These are phyloP conservation scores for Eilema caniola DNA, from an alignment of 2,888 invertebrate genomes.

Conservation along the genomic window DNA sequence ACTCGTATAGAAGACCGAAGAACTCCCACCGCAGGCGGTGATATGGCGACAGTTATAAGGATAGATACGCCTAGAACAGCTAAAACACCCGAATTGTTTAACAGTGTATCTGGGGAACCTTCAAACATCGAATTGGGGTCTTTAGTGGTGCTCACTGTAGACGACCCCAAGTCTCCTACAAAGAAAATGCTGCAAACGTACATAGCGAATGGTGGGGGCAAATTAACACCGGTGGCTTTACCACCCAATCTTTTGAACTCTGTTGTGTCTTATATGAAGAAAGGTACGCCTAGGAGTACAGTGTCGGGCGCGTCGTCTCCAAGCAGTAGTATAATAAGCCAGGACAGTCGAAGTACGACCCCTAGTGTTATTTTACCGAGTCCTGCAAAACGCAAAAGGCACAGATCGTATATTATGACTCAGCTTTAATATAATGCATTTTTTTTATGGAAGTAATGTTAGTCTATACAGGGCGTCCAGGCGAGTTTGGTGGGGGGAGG, in stretches of 20 bases:
- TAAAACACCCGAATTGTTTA: constrained; percentile 44
- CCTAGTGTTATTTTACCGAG: constrained; percentile 63
- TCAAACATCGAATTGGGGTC: constrained; percentile 77
- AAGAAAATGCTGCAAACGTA: constrained; percentile 82
- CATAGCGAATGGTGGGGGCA: constrained; percentile 71
- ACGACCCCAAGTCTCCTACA: constrained; percentile 75
- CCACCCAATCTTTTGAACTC: constrained; percentile 72
- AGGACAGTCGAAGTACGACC: constrained; percentile 60
- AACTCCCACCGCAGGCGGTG: constrained; percentile 13
- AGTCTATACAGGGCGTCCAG: no score
- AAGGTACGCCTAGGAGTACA: constrained; percentile 65
- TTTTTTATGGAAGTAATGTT: no score
- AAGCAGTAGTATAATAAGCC: constrained; percentile 73
- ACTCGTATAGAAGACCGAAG: constrained; percentile 27
- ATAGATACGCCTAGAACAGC: constrained; percentile 34
- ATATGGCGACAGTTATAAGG: constrained; percentile 44
- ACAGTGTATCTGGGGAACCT: constrained; percentile 56
- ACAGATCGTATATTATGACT: constrained; percentile 77
- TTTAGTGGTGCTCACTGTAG: constrained; percentile 76
- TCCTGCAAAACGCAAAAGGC: constrained; percentile 67
- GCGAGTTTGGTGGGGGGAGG: no score
- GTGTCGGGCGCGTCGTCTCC: constrained; percentile 78
- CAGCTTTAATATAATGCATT: constrained; percentile 58
- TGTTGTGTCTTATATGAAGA: constrained; percentile 78
- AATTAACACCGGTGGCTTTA: constrained; percentile 72